Evolutionary conservation across 1,140 invertebrate species (phyloP).

Genomic region (Bombus ignitus): DNA sequence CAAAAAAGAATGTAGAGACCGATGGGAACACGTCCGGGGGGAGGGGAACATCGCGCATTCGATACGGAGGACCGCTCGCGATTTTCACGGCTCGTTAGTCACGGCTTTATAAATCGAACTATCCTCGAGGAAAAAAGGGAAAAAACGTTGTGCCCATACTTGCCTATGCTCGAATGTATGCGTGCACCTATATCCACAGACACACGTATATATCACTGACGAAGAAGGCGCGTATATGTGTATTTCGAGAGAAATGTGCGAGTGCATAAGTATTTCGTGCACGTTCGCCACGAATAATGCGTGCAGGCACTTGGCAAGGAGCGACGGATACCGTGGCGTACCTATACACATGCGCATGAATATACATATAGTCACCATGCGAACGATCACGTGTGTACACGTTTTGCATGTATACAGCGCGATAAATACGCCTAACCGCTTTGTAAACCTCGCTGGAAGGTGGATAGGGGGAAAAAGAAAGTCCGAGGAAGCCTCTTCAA

Average conservation of each 20-base stretch:
- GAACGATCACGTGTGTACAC: neutral
- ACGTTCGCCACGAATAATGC: conserved; percentile 59
- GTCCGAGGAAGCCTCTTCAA: conserved; percentile 60
- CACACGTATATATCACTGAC: neutral
- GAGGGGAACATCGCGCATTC: neutral
- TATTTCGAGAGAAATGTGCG: conserved; percentile 44
- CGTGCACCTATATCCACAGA: neutral
- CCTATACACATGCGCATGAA: neutral
- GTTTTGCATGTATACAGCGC: conserved; percentile 51
- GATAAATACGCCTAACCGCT: conserved; percentile 73
- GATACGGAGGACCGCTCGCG: conserved; percentile 55
- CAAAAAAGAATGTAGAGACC: no score
- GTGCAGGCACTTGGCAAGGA: conserved; percentile 54
- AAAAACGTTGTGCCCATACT: no score
- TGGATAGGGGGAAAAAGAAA: conserved; percentile 53
- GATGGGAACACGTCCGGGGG: neutral
- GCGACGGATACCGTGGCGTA: neutral
- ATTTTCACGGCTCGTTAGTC: conserved; percentile 73
- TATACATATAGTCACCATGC: neutral
- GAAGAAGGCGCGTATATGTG: neutral
- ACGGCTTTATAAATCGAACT: conserved; percentile 61
- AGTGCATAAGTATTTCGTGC: conserved; percentile 58
- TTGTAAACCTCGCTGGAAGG: conserved; percentile 60
- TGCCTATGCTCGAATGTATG: neutral
- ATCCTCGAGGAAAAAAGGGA: neutral